A percentile compares a stretch with the other conserved stretches of the same genome.
phyloP scores from a whole-genome alignment of 2,888 invertebrate species.

The Tipula lateralis region DNA sequence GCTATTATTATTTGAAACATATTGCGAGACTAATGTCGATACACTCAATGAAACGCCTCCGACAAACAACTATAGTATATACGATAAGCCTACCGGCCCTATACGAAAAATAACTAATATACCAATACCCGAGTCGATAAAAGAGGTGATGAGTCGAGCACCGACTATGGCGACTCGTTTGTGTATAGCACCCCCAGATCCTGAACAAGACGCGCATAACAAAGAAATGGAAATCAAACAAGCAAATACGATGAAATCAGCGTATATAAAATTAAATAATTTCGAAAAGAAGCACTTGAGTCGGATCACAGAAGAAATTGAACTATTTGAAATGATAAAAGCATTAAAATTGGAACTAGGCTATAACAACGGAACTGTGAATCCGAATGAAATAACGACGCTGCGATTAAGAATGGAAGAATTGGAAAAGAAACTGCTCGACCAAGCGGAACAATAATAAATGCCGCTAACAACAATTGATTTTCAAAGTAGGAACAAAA shows the following conservation, averaged over 20 bases:
- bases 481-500: not conserved
- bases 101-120: not conserved
- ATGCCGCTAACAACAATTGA: not conserved
- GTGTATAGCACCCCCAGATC: not conserved
- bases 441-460: not conserved
- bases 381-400: not conserved
- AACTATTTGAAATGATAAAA: not conserved
- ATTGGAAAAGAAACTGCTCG: not conserved
- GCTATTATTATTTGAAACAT: not conserved
- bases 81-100: too few relatives aligned
- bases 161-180: not conserved
- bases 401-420: not conserved
- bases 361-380: not conserved
- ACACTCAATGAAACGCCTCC: not conserved
- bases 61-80: not conserved
- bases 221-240: not conserved
- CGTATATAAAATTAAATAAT: not conserved
- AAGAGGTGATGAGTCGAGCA: not conserved
- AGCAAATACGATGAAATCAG: not conserved
- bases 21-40: not conserved
- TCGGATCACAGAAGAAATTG: not conserved
- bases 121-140: not conserved
- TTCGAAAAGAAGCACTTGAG: not conserved
- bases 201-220: not conserved
- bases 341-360: not conserved